Conservation (phyloP, 2,113 vertebrate genomes). For the Azemiops feae region DNA sequence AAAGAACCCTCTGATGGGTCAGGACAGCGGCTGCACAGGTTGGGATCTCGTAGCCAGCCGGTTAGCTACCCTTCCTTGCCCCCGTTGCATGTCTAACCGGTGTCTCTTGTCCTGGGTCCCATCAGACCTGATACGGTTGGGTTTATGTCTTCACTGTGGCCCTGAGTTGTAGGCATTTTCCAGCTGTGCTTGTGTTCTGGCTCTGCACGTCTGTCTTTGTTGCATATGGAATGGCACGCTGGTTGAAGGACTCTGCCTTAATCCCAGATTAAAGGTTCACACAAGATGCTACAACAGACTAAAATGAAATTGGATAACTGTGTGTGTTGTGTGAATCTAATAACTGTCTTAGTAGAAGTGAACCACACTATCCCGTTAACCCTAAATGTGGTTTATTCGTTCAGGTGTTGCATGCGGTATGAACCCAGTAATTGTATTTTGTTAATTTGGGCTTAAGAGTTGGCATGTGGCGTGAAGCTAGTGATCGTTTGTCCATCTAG, state of each 20-base stretch:
- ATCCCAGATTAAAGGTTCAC: background rate
- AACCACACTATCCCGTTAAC: background rate
- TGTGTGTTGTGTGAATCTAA: background rate
- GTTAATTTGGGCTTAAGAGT: background rate
- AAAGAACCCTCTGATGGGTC: conserved; percentile 66
- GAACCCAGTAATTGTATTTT: background rate
- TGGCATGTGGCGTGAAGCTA: background rate
- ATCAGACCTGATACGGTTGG: conserved; percentile 36
- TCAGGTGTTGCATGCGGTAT: background rate
- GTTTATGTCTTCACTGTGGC: conserved; percentile 50
- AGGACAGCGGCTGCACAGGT: conserved; percentile 61
- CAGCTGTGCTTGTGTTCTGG: conserved; percentile 20
- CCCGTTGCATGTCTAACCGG: conserved; percentile 54
- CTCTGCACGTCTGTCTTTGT: conserved; percentile 28
- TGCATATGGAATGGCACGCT: background rate
- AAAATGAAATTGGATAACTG: background rate
- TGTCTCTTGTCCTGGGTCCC: conserved; percentile 55
- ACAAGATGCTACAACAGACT: background rate
- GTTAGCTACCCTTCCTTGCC: background rate
- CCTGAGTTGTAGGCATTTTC: background rate
- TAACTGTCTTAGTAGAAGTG: background rate
- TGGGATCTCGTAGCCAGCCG: conserved; percentile 55
- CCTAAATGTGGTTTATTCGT: background rate
- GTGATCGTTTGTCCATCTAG: background rate
- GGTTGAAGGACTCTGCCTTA: background rate